Conservation (phyloP, 2,113 vertebrate species). For the Paedocypris sp. region DNA sequence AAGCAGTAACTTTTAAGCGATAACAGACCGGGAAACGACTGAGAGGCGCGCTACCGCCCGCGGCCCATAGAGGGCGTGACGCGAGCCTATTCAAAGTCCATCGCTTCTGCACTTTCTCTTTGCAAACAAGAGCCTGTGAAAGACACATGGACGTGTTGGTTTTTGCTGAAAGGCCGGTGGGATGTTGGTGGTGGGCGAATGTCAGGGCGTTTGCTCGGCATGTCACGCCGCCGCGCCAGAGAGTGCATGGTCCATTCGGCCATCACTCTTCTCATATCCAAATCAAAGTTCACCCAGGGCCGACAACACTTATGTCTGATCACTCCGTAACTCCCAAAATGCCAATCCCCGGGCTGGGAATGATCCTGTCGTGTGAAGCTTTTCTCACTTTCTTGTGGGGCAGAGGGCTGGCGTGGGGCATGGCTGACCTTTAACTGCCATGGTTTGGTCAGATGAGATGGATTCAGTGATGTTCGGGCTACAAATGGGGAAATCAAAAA, state of each 20-base stretch:
- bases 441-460: slow-evolving; percentile 3
- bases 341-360: background rate
- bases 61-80: slow-evolving; percentile 28
- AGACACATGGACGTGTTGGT: too few relatives aligned
- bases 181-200: too few relatives aligned
- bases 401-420: slow-evolving; percentile 15
- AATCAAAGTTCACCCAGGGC: background rate
- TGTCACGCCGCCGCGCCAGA: too few relatives aligned
- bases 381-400: background rate
- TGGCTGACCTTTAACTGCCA: background rate
- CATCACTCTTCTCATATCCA: background rate
- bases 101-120: background rate
- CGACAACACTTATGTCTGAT: background rate
- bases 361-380: background rate
- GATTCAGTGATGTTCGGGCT: slow-evolving; percentile 15
- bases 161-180: too few relatives aligned
- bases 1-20: background rate
- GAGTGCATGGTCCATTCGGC: too few relatives aligned
- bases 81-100: slow-evolving; percentile 1
- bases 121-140: background rate
- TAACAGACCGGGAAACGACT: background rate
- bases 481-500: slow-evolving; percentile 31
- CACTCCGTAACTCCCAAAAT: too few relatives aligned
- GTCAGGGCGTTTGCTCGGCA: too few relatives aligned
- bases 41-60: background rate